Evolutionary conservation across 2,888 invertebrate species (phyloP), one percentile per base, ranked within the genome.

Genomic region (Ectemnius continuus): DNA sequence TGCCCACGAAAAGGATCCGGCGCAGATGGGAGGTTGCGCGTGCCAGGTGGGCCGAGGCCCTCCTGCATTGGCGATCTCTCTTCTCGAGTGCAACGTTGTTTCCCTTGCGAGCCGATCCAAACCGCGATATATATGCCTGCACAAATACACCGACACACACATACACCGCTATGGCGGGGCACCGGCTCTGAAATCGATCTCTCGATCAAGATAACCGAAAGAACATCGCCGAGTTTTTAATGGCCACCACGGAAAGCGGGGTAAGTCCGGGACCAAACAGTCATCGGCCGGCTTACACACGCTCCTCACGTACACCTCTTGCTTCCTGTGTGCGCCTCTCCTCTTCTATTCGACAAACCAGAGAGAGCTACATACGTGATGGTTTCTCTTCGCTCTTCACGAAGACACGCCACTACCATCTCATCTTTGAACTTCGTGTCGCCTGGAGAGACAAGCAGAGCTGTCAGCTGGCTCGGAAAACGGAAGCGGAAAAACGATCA

Each of bases 21-120:
- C 36, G 79, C 79, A 79, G 82, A 82, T 77, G 75, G 81, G 73
- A 70, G 66, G 69, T 62, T 74, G 73, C 83, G 83, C 83, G 83
- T 83, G 83, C 83, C 83, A 83, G 83, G 82, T 83, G 83, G 81
- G 76, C 36, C 36, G 11, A 36, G 3, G 36, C 62, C 52, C 45
- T 6, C 16, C 59, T 64, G 20, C 46, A 48, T 36, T 52, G 72
- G 36, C 56, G 65, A 60, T 71, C 52, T 52, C 52, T 52, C 63
- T 63, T 73, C 70, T 46, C 23, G 64, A 57, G 61, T 63, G 69
- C 70, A 73, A 73, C 71, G 78, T 69, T 60, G 73, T 76, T 78
- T 71, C 70, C 78, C 52, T 14, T 59, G 28, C 70, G 66, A 63
- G 63, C 52, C 70, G 81, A 82, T 82, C 83, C 68, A 73, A 67